Conservation (phyloP, 2,113 vertebrate species). For the Irena cyanogastra region DNA sequence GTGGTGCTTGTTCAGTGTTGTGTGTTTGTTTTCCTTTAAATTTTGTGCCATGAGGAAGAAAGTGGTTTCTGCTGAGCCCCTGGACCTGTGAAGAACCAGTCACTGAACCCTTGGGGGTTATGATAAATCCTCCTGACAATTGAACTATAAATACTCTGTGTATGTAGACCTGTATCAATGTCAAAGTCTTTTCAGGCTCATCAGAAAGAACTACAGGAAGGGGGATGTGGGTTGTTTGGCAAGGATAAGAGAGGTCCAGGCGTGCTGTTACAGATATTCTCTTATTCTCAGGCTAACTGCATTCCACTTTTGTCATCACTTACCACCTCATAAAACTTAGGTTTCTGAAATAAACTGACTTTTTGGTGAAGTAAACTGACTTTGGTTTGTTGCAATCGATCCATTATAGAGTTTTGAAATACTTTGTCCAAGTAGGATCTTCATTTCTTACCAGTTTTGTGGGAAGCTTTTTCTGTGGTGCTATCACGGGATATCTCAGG, state of each 20-base stretch:
- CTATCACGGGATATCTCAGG: neutral
- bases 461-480: neutral
- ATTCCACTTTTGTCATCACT: neutral
- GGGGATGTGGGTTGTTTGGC: neutral
- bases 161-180: neutral
- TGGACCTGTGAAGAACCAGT: neutral
- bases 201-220: neutral
- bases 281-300: neutral
- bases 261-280: neutral
- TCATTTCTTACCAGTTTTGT: neutral
- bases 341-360: neutral
- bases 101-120: neutral
- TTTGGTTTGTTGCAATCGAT: neutral
- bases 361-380: neutral
- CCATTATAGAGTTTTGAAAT: neutral
- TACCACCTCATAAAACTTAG: neutral
- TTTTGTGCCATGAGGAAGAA: neutral
- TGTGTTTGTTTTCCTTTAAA: neutral
- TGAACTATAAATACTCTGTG: neutral
- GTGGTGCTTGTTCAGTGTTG: fast-evolving
- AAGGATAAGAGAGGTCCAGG: neutral
- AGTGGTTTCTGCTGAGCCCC: neutral
- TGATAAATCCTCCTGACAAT: neutral
- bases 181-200: neutral
- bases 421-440: neutral